Conservation (phyloP, 2,888 invertebrate species). For the Laspeyria flexula region DNA sequence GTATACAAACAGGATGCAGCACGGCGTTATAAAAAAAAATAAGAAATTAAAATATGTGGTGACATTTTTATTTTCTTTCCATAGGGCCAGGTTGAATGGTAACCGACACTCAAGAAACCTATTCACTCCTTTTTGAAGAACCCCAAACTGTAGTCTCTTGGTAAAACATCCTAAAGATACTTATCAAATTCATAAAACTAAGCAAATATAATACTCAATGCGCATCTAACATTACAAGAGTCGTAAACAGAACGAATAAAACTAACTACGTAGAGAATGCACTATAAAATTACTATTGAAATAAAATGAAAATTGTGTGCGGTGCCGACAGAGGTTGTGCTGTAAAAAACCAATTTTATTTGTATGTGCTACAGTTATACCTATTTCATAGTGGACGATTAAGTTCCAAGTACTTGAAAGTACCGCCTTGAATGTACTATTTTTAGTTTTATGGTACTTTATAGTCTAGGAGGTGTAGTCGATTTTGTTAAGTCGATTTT, state of each 20-base stretch:
- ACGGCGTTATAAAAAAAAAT: too few relatives aligned
- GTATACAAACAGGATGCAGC: too few relatives aligned
- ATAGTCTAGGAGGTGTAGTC: constrained; percentile 45
- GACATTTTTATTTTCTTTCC: too few relatives aligned
- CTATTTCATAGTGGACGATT: constrained; percentile 61
- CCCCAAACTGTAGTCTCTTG: too few relatives aligned
- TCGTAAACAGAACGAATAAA: constrained; percentile 40
- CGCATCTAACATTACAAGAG: constrained; percentile 18
- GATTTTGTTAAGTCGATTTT: too few relatives aligned
- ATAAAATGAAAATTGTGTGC: constrained; percentile 58
- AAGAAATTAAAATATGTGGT: too few relatives aligned
- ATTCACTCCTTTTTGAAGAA: too few relatives aligned
- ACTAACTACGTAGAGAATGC: constrained; percentile 38
- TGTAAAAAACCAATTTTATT: constrained; percentile 75
- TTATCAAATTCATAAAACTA: too few relatives aligned
- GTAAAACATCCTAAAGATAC: too few relatives aligned
- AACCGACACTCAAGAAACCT: too few relatives aligned
- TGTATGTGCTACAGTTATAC: constrained; percentile 60
- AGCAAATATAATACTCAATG: constrained; percentile 6
- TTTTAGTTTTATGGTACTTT: constrained; percentile 63
- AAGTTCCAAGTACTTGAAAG: constrained; percentile 54
- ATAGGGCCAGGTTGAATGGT: too few relatives aligned
- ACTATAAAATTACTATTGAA: constrained; percentile 61
- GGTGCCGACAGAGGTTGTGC: constrained; percentile 61
- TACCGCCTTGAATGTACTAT: constrained; percentile 52